Percentiles rank a stretch among this genome's conserved stretches.
phyloP scores from a whole-genome alignment of 2,888 invertebrate genomes.

The Phorcus lineatus region DNA sequence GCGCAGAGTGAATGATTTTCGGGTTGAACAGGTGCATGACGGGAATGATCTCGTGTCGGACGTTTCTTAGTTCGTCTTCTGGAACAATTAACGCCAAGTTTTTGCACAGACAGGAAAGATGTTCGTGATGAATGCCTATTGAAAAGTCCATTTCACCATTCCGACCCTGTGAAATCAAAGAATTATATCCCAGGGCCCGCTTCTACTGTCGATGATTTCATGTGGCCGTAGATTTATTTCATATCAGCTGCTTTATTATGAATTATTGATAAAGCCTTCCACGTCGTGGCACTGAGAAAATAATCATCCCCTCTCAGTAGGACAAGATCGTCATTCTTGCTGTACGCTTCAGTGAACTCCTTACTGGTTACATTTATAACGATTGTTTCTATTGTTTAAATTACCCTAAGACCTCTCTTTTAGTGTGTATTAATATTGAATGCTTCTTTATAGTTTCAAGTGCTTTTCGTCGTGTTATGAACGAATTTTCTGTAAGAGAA shows the following conservation, averaged over 20 bases:
- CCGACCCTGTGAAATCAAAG: conserved; percentile 11
- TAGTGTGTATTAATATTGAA: no score
- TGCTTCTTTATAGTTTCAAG: no score
- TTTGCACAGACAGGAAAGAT: neutral
- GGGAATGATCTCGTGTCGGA: neutral
- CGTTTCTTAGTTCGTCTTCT: neutral
- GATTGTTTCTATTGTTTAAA: no score
- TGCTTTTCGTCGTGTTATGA: no score
- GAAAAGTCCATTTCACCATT: neutral
- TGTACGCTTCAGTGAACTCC: no score
- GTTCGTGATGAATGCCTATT: neutral
- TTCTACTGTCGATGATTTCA: neutral
- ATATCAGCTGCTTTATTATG: neutral
- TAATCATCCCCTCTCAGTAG: no score
- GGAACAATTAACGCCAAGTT: neutral
- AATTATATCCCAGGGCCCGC: conserved; percentile 1
- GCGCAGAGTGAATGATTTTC: neutral
- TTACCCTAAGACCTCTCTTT: no score
- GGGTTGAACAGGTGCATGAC: neutral
- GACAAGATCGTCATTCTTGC: no score
- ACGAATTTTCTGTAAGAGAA: no score
- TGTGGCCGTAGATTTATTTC: conserved; percentile 7
- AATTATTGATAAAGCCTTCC: neutral
- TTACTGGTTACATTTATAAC: no score
- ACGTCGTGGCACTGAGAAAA: neutral